Conservation (phyloP, 2,113 vertebrate species). For the Trematomus loennbergii region DNA sequence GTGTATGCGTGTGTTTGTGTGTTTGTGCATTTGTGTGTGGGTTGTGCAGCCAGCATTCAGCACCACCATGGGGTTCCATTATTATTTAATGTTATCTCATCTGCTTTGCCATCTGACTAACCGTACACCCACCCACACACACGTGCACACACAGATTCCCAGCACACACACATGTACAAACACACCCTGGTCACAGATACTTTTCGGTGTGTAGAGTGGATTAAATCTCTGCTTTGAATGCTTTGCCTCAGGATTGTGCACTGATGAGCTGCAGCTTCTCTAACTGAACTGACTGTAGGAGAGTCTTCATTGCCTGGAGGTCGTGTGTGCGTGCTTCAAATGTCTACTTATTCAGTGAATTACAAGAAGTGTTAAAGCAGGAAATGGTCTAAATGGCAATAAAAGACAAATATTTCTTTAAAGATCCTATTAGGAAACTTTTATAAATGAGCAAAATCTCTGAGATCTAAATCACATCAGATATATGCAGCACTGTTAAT, state of each 20-base stretch:
- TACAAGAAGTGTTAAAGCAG: conserved; percentile 41
- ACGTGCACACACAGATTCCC: conserved; percentile 1
- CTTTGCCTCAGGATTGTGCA: conserved; percentile 29
- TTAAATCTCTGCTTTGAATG: conserved; percentile 37
- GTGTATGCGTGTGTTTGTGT: conserved; percentile 40
- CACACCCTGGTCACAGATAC: conserved; percentile 10
- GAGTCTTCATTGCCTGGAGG: conserved; percentile 33
- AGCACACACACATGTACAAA: conserved; percentile 2
- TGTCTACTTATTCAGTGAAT: conserved; percentile 31
- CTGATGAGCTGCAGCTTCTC: conserved; percentile 46
- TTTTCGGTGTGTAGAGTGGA: conserved; percentile 14
- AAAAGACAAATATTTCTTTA: conserved; percentile 47
- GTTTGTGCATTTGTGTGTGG: conserved; percentile 16
- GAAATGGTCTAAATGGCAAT: conserved; percentile 47
- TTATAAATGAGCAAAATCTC: conserved; percentile 6
- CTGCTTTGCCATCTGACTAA: conserved; percentile 73
- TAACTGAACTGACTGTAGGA: conserved; percentile 53
- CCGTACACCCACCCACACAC: conserved; percentile 33
- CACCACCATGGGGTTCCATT: conserved; percentile 71
- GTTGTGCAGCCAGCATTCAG: conserved; percentile 62
- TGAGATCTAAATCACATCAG: conserved; percentile 49
- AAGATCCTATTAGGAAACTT: conserved; percentile 37
- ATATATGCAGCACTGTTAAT: conserved; percentile 55
- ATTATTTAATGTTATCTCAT: conserved; percentile 73
- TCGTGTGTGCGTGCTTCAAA: conserved; percentile 20